Base-by-base conservation (phyloP, 2,888 invertebrate species). In the Blastobasis adustella region DNA sequence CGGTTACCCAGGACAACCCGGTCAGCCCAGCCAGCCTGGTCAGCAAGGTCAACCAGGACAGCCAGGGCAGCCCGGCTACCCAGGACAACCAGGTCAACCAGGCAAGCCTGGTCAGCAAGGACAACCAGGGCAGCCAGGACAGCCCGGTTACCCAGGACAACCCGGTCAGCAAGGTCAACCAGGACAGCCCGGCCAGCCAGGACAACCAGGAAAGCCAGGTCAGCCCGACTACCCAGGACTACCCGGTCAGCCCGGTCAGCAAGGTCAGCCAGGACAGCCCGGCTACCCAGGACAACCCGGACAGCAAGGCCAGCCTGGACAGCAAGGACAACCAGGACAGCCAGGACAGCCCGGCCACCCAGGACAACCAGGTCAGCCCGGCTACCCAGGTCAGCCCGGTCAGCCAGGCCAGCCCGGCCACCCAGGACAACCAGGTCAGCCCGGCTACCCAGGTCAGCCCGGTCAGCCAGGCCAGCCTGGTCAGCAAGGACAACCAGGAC, bases 21-120 rank as follows among this genome's bases (percentile, higher is more conserved):
- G 55, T n/a, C 46, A 53, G 10, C 57, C 55, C 1, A 56, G 59
- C 0, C 47, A 54, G 0, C 56, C 60, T 7, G 61, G 58, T 4
- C 36, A 55, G 0, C 62, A 60, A 5, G 58, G 58, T 1, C 36
- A 54, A 38, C 53, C 57, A 5, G 63, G 71, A 10, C 51, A 58
- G 23, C 67, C 73, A n/a, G 70, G 69, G 6, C 44, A 52, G 1
- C 63, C 65, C 54, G 65, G 55, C 5, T 37, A 52, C 10, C 63
- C 69, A 40, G 66, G 68, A 23, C 53, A 58, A 43, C 52, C 55
- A 5, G 57, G 55, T 7, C 40, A 55, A 23, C 55, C 55, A 5
- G 55, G 57, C 1, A 9, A 58, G 46, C 91, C 91, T 0, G 87
- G 82, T 44, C 77, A 69, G n/a, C 90, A 90, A 37, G 79, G 79